Base-by-base conservation (phyloP, 2,888 invertebrate species). In the Alcis repandata region DNA sequence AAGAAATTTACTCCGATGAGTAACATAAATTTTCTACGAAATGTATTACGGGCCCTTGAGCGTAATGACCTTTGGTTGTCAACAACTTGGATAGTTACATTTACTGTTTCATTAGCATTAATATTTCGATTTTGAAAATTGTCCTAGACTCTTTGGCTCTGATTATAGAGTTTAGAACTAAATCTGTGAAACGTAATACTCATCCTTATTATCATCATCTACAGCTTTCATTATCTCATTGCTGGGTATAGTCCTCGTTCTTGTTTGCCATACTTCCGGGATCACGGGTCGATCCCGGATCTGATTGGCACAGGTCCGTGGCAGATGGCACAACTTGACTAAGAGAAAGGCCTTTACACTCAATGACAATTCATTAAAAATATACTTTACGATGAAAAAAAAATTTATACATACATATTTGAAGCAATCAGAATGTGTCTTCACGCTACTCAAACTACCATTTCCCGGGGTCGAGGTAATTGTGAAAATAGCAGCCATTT, bases 381-480 rank as follows among this genome's bases (percentile, higher is more conserved):
- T n/a, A n/a, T n/a, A n/a, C n/a, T n/a, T n/a, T n/a, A n/a, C n/a
- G n/a, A n/a, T n/a, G n/a, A n/a, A n/a, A n/a, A n/a, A n/a, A n/a
- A n/a, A n/a, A n/a, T n/a, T n/a, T n/a, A n/a, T n/a, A n/a, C n/a
- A n/a, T n/a, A n/a, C n/a, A n/a, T 15, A 56, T 59, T 46, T 72
- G 57, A 72, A 72, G 20, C 71, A 72, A 65, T 70, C 17, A 49
- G 11, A 76, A 78, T 72, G 73, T 74, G 72, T 73, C 71, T 83
- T 79, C 79, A 80, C 76, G 79, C 75, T 77, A 78, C 79, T 82
- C 77, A 81, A 82, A 79, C 71, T 75, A 40, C 68, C 71, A 79
- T 83, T 82, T 82, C 79, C 76, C 76, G 63, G 63, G 71, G 69
- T 70, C 70, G 64, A 72, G 11, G 78, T 76, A 78, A 82, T 80